Evolutionary conservation across 2,888 invertebrate genomes (phyloP), one percentile per base, ranked within the genome.

Genomic region (Ditylenchus weischeri): DNA sequence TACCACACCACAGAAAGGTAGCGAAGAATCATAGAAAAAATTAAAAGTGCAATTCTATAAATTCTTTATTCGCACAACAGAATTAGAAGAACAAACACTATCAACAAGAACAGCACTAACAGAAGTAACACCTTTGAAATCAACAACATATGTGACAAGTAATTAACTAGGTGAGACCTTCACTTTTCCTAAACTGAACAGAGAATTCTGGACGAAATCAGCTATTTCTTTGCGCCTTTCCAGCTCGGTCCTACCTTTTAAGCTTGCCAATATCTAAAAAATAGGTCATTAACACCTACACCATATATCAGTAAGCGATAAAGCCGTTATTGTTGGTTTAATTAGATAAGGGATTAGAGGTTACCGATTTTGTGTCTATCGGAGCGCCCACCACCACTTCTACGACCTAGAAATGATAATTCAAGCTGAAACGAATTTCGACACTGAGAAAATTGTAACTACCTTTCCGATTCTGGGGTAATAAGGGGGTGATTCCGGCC

Each of bases 401-500:
- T 7, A 79, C 78, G 13, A 66, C 73, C 78, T 78, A 35, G n/a
- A 15, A 21, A 48, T 19, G 11, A 57, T 21, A 15, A 58, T 49
- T 54, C 1, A 19, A 48, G n/a, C 19, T 15, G 18, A 48, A 7
- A 23, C 13, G 0, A 47, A 57, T 19, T 11, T 18, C 19, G n/a
- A 8, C 8, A 10, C 15, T 49, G n/a, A 3, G 36, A 5, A 61
- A 18, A 61, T 7, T 19, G 18, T 21, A 8, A 38, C 61, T 35
- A 80, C 80, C 47, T 81, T 68, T 38, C 81, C 79, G 64, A 79
- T 76, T 21, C 70, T 69, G 2, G 80, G 80, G 66, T 79, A 81
- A 63, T 80, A 81, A 1, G 81, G 81, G 1, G 74, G 70, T 29
- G 71, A 67, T 10, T 60, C 67, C 8, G 81, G 77, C 79, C 79